Evolutionary conservation across 2,797 vertebrate genomes (phyloP), one percentile per base, ranked within the genome.

Genomic region (Delichon dasypus): DNA sequence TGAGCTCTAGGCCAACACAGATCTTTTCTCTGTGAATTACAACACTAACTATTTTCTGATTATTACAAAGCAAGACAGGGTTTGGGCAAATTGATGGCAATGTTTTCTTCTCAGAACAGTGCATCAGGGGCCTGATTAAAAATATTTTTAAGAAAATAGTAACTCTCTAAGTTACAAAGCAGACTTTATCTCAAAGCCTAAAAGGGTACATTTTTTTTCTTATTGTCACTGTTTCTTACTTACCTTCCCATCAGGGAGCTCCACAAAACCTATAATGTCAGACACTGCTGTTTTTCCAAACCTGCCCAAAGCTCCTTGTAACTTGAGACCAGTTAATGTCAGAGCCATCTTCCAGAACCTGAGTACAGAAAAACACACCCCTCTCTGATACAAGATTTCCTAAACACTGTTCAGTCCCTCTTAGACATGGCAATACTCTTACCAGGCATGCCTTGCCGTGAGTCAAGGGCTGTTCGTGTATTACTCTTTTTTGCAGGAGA

Each of bases 301-400:
- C 91, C 98, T 98, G 88, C 99, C 99, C 54, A 99, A 96, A 55
- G 97, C 91, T 58, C 99, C 99, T 96, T 99, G 98, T 87, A 99
- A 91, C 97, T 99, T 99, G 42, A 99, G 98, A 34, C 99, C 98
- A 13, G 99, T 99, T 93, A 99, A 99, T 6, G 99, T 99, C 64
- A 94, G 95, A 29, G 98, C 98, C 98, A 99, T 99, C 97, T 98
- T 98, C 99, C 99, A 99, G 97, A 99, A 99, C 93, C 99, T 99
- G 87, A 32, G 80, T 34, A 88, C 2, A 93, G 73, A 93, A 66
- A 89, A 70, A 55, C 51, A 76, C 12, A 78, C 7, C 5, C 0
- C n/a, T 8, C 10, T 72, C 36, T 61, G 65, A 70, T 9, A 68
- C 4, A 74, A 64, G 10, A 54, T 65, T 78, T 85, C 62, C 66